A percentile compares a stretch with the other conserved stretches of the same genome.
phyloP scores from a whole-genome alignment of 2,113 vertebrate genomes.

The Paradoxurus hermaphroditus region DNA sequence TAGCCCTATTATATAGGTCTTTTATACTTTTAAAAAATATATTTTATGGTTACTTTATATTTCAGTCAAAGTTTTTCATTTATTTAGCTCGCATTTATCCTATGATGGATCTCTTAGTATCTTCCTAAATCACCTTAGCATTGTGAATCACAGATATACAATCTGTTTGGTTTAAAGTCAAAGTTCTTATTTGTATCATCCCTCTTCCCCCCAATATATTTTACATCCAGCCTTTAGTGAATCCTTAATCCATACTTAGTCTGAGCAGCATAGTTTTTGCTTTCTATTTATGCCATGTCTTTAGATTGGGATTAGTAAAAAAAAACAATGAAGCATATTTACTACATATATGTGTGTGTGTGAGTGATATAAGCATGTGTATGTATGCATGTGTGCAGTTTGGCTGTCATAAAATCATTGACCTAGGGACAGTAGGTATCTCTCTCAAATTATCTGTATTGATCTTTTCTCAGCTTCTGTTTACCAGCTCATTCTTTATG shows the following conservation, averaged over 20 bases:
- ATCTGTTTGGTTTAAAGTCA: neutral
- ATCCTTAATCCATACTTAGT: neutral
- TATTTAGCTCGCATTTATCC: neutral
- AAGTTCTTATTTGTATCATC: neutral
- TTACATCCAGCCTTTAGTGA: neutral
- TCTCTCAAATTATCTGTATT: constrained; percentile 26
- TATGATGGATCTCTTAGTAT: neutral
- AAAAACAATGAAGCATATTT: neutral
- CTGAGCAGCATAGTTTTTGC: neutral
- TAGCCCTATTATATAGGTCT: neutral
- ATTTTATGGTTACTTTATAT: constrained; percentile 20
- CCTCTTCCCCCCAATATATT: neutral
- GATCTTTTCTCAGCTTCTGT: constrained; percentile 30
- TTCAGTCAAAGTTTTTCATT: neutral
- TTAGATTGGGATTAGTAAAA: neutral
- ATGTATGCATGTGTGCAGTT: neutral
- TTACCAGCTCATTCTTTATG: constrained; percentile 28
- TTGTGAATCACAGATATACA: neutral
- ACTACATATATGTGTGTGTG: neutral
- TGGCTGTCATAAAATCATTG: neutral
- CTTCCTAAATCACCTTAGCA: neutral
- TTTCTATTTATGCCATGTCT: neutral
- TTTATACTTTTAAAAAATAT: constrained; percentile 10
- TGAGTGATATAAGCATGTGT: neutral
- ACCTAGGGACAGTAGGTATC: neutral